Base-by-base conservation (phyloP, 2,113 vertebrate genomes). In the Ovis canadensis region DNA sequence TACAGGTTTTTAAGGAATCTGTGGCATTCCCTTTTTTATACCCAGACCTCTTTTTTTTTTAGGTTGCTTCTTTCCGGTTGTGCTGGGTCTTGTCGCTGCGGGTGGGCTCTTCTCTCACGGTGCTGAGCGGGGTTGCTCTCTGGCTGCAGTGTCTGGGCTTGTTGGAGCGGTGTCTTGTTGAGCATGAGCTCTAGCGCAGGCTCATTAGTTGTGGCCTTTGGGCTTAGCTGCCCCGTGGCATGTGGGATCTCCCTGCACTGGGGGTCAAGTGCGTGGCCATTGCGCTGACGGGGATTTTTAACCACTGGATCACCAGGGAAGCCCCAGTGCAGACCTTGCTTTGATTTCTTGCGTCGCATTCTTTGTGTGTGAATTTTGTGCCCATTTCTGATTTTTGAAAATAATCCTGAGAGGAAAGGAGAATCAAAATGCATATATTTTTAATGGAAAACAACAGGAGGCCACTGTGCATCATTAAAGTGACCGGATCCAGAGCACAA, bases 361-460 rank as follows among this genome's bases (percentile, higher is more conserved):
- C 36, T 91, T 74, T 88, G 43, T 80, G 74, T 31, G 3, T 54
- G 62, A 7, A 40, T 54, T 87, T 94, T 62, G n/a, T 59, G n/a
- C 52, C 50, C 17, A 13, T 92, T 90, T 96, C 52, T 86, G n/a
- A 50, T 54, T 81, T 90, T 89, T 89, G 13, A 94, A 81, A 81
- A 81, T 93, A 88, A 74, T 90, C 23, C 54, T 62, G 74, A n/a
- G 82, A 81, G 14, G 15, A 95, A 85, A 60, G 52, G 29, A 62
- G 62, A 89, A 31, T 88, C 33, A 10, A 33, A 71, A 67, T 91
- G 54, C 3, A 54, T 60, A 23, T 80, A 7, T 3, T 27, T 62
- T 60, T 90, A 71, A 25, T 67, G 33, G 54, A 17, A 84, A 92
- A 23, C 6, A n/a, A 1, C 0, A 11, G 31, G 64, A 29, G 36